phyloP scores from a whole-genome alignment of 2,113 vertebrate species.

The Aramus guarauna region DNA sequence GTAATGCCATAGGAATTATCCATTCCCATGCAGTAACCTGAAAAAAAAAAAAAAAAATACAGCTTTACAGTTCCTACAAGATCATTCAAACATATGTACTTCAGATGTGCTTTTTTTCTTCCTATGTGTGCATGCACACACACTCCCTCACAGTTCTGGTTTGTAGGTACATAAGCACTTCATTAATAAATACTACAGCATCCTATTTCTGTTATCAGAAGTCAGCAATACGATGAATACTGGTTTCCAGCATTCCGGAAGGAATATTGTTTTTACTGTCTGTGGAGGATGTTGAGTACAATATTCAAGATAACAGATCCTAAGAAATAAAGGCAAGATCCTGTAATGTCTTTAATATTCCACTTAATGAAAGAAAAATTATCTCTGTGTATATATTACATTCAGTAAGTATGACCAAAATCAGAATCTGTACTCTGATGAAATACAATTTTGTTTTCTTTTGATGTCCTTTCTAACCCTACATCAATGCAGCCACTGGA shows the following conservation, averaged over 20 bases:
- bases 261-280: not conserved
- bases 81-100: not conserved
- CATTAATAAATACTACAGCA: not conserved
- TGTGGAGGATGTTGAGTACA: not conserved
- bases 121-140: not conserved
- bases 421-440: not conserved
- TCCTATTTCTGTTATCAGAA: not conserved
- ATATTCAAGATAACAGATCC: not conserved
- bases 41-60: not conserved
- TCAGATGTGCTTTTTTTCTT: not conserved
- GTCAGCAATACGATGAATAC: not conserved
- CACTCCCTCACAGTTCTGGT: not conserved
- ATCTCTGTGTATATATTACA: not conserved
- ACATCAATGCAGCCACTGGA: not conserved
- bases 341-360: not conserved
- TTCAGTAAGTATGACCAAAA: not conserved
- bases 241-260: not conserved
- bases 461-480: not conserved
- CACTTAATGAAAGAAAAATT: not conserved
- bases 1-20: not conserved
- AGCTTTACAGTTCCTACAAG: not conserved
- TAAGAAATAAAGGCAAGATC: not conserved
- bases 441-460: not conserved
- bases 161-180: not conserved
- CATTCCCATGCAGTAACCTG: not conserved